phyloP scores from a whole-genome alignment of 2,797 vertebrate genomes.

The Anomalospiza imberbis region DNA sequence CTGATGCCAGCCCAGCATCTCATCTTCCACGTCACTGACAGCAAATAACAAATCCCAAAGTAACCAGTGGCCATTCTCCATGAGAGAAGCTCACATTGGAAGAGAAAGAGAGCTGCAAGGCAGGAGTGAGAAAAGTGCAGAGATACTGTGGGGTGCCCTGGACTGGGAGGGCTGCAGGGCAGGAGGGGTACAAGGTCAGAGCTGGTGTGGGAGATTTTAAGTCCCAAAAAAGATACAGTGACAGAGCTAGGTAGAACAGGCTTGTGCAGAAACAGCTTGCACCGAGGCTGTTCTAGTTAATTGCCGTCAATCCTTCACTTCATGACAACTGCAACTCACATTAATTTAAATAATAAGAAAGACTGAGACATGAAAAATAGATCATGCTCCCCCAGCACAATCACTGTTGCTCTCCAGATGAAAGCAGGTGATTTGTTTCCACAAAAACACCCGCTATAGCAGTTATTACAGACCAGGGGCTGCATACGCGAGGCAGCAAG shows the following conservation, averaged over 20 bases:
- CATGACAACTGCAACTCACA: constrained; percentile 54
- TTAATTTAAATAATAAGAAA: constrained; percentile 67
- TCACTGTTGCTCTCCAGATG: constrained; percentile 56
- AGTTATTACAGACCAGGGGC: constrained; percentile 20
- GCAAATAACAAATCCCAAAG: not conserved
- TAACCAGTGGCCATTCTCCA: not conserved
- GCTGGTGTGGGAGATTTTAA: not conserved
- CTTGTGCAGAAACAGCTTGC: not conserved
- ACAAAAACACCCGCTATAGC: constrained; percentile 12
- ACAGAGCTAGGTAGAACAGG: not conserved
- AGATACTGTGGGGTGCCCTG: not conserved
- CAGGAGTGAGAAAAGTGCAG: not conserved
- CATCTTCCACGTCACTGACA: not conserved
- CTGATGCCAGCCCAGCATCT: not conserved
- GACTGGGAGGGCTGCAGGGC: not conserved
- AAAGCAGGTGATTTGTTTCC: constrained; percentile 66
- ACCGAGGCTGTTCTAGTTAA: constrained; percentile 3
- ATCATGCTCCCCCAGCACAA: constrained; percentile 34
- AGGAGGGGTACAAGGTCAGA: not conserved
- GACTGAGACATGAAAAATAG: constrained; percentile 61
- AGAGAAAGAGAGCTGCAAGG: not conserved
- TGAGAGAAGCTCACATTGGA: accelerated
- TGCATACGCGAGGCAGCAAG: not conserved
- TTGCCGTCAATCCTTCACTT: constrained; percentile 54
- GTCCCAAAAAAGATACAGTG: not conserved